Evolutionary conservation across 2,888 invertebrate genomes (phyloP), one percentile per base, ranked within the genome.

Genomic region (Neoaliturus tenellus): DNA sequence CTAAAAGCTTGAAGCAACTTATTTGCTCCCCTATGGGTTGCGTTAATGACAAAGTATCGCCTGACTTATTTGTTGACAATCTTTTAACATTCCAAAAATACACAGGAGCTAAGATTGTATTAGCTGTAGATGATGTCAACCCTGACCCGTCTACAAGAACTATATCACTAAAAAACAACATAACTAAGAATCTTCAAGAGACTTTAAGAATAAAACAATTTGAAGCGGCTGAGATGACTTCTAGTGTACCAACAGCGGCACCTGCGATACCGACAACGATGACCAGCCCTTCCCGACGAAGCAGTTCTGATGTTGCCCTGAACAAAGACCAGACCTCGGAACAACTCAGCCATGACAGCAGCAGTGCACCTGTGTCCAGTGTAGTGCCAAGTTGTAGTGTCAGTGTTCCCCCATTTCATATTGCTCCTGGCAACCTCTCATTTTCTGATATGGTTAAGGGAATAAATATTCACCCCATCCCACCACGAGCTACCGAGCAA

Each of bases 11-110:
- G 14, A 58, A 58, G 17, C 58, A 58, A 58, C 58, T 58, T 10
- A 58, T 58, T 58, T 58, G 58, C 58, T 28, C 58, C 23, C 58
- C 8, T 4, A 58, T 58, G 58, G 58, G 58, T 10, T 58, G 58
- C 20, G 14, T 23, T 58, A 8, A 25, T 3, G 28, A 58, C 23
- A 58, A 58, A 23, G 28, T 58, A 2, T 58, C 58, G 23, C 58
- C 58, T 3, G 58, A 58, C 3, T 2, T 58, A 23, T 58, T 58
- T 28, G 23, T 58, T 8, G 28, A 28, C 14, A 58, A n/a, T 17
- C 20, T n/a, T 58, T 3, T 58, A 10, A 58, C 2, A 23, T 58
- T 58, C 23, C 58, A 58, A 58, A 58, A 14, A 14, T 10, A 58
- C 25, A 58, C 58, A 23, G 58, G 58, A 28, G 28, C 58, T 10